These are phyloP conservation scores for Candoia aspera DNA, from an alignment of 2,113 vertebrate species.

Conservation along the genomic window DNA sequence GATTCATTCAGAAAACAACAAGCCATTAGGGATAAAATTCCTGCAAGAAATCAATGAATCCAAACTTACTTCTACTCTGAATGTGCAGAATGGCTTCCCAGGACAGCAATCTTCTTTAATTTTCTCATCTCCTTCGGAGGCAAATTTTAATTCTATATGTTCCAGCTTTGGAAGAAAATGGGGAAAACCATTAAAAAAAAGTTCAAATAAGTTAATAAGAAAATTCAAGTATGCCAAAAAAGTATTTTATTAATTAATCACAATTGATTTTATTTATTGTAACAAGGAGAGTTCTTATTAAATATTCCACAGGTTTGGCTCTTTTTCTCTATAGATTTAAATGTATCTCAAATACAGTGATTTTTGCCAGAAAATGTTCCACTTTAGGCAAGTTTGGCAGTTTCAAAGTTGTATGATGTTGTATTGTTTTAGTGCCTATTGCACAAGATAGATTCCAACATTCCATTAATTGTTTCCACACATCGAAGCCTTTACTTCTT, in stretches of 20 bases:
- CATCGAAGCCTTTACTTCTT: background rate
- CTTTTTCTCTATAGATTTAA: background rate
- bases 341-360: background rate
- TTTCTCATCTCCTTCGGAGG: conserved; percentile 95
- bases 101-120: conserved; percentile 96
- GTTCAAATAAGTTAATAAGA: background rate
- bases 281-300: background rate
- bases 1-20: background rate
- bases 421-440: background rate
- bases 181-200: conserved; percentile 1
- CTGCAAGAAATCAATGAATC: background rate
- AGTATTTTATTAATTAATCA: background rate
- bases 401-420: background rate
- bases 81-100: conserved; percentile 89
- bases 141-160: conserved; percentile 89
- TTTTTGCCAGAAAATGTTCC: background rate
- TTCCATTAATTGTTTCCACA: background rate
- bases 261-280: background rate
- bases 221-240: background rate
- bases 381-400: background rate
- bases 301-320: background rate
- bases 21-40: background rate
- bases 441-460: background rate
- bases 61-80: conserved; percentile 89
- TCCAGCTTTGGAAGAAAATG: conserved; percentile 78